A percentile compares a stretch with the other conserved stretches of the same genome.
Evolutionary conservation across 2,888 invertebrate species (phyloP).

Genomic region (Pocota personata): DNA sequence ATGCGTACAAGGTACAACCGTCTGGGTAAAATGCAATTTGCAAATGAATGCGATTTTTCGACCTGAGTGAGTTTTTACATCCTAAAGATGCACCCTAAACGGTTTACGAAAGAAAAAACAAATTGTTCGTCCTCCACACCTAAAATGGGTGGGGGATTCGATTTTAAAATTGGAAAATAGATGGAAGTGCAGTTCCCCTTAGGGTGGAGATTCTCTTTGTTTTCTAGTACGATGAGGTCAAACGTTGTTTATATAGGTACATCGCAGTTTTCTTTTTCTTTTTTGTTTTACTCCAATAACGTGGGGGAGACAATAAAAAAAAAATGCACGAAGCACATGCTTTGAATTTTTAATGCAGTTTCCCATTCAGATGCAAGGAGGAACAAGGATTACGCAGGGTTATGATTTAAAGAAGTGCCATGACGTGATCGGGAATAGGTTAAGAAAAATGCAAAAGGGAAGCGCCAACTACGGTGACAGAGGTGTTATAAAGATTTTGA

Average conservation of each 20-base stretch:
- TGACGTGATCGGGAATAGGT: conserved; percentile 40
- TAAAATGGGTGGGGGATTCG: conserved; percentile 37
- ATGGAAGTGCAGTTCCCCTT: background rate
- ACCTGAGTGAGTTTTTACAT: conserved; percentile 2
- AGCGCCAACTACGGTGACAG: background rate
- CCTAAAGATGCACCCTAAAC: conserved; percentile 16
- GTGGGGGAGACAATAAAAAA: background rate
- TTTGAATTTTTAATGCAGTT: conserved; percentile 53
- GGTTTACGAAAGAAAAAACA: conserved; percentile 16
- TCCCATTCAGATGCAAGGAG: conserved; percentile 9
- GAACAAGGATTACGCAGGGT: conserved; percentile 60
- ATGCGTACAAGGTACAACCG: conserved; percentile 2
- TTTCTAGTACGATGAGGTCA: conserved; percentile 38
- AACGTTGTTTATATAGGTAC: conserved; percentile 32
- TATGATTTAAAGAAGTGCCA: conserved; percentile 50
- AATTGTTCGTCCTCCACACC: conserved; percentile 16
- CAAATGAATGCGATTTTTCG: conserved; percentile 30
- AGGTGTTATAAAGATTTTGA: background rate
- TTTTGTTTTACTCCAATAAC: conserved; percentile 5
- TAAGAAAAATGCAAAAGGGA: background rate
- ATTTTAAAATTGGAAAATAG: conserved; percentile 62
- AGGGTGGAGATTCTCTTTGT: background rate
- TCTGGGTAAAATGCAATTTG: conserved; percentile 11
- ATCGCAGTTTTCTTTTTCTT: conserved; percentile 4
- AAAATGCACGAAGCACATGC: conserved; percentile 23